Evolutionary conservation across 2,113 vertebrate genomes (phyloP), one percentile per base, ranked within the genome.

Genomic region (Mixornis gularis): DNA sequence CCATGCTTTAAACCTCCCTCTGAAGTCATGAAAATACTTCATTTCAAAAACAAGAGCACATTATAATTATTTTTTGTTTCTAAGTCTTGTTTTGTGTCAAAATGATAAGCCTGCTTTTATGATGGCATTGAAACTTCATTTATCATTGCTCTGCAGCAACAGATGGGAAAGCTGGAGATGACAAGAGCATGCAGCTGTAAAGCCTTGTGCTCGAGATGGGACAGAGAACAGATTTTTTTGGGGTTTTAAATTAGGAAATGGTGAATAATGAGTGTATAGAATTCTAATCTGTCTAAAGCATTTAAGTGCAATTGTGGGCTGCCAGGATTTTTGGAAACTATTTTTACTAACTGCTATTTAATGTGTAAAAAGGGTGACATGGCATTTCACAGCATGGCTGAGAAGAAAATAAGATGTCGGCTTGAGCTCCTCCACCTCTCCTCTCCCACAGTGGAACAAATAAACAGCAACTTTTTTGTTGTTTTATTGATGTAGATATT

Each of bases 101-200:
- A 93, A 96, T 6, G 12, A 79, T 87, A 87, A 91, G 59, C 59
- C 30, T 92, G 15, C 34, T 83, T 89, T 82, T 89, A 53, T 91
- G 64, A 87, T 89, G 10, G 7, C 55, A 77, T 63, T 91, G 71
- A 89, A 95, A 93, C n/a, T 89, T 85, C n/a, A 87, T 91, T 96
- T 91, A 89, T 80, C 66, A 66, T 38, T 55, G 40, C 26, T 91
- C 63, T 91, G 36, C 78, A 82, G 84, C 26, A 91, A 73, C 68
- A 91, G 80, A 92, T 92, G 74, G 81, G 38, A 91, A 85, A 85
- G 81, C 66, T 93, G 71, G 55, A 93, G 89, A 44, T 85, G 92
- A 82, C 66, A 91, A 89, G 63, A 87, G 17, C 48, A 60, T 59
- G 51, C 25, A 87, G 14, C 60, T 70, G 68, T 77, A 92, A 91